Conservation (phyloP, 2,888 invertebrate genomes). For the Sussaba pulchella region DNA sequence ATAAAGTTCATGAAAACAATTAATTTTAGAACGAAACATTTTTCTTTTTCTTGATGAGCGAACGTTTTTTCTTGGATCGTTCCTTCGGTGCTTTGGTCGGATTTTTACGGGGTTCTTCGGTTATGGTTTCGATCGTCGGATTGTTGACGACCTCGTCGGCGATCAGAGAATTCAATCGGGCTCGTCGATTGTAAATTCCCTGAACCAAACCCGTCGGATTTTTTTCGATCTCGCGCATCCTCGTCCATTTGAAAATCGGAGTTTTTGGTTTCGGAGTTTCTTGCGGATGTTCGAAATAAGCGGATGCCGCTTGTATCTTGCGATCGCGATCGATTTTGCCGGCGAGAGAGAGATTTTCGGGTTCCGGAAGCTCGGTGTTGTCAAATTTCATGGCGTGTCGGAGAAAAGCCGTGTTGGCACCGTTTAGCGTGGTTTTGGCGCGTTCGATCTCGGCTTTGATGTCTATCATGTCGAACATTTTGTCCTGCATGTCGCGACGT, state of each 20-base stretch:
- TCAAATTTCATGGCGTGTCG: conserved; percentile 81
- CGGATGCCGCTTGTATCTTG: conserved; percentile 68
- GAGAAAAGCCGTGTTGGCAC: conserved; percentile 78
- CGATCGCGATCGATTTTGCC: conserved; percentile 75
- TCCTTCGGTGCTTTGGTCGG: conserved; percentile 56
- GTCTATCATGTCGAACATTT: conserved; percentile 82
- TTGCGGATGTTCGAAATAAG: conserved; percentile 66
- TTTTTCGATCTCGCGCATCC: conserved; percentile 71
- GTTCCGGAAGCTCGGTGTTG: conserved; percentile 73
- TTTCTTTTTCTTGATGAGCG: conserved; percentile 79
- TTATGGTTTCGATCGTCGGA: conserved; percentile 58
- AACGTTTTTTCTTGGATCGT: conserved; percentile 73
- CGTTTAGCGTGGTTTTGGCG: conserved; percentile 79
- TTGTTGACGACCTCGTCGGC: conserved; percentile 71
- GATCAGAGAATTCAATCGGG: conserved; percentile 74
- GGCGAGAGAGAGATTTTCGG: conserved; percentile 69
- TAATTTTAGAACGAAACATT: conserved; percentile 80
- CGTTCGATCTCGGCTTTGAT: conserved; percentile 81
- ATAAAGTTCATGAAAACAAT: too few species aligned
- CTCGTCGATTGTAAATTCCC: conserved; percentile 62
- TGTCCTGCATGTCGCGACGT: conserved; percentile 82
- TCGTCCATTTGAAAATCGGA: conserved; percentile 75
- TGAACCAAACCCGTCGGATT: conserved; percentile 61
- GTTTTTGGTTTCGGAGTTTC: conserved; percentile 68
- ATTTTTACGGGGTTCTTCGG: conserved; percentile 59